These are phyloP conservation scores for Sus scrofa DNA, from an alignment of 2,113 vertebrate species.

Conservation along the genomic window DNA sequence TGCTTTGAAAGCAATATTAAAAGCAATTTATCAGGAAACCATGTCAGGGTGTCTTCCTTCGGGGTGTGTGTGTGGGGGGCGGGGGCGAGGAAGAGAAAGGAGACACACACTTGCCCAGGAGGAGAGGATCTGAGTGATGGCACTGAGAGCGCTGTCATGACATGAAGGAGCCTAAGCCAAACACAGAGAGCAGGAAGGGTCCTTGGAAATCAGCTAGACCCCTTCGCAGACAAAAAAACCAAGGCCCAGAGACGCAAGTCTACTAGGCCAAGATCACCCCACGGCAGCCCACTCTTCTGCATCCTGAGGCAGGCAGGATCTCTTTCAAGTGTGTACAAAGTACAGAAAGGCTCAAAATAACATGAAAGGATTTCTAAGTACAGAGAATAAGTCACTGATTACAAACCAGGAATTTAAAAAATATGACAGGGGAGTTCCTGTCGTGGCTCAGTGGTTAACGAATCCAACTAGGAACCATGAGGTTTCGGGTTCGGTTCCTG, in stretches of 20 bases:
- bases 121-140: not conserved
- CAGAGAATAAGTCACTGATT: not conserved
- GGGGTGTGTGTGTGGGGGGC: too few relatives aligned
- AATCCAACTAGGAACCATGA: too few relatives aligned
- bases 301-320: not conserved
- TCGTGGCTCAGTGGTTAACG: too few relatives aligned
- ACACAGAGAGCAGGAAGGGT: not conserved
- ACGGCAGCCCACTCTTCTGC: not conserved
- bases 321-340: not conserved
- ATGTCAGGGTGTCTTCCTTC: conserved; percentile 1
- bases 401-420: not conserved
- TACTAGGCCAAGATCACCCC: not conserved
- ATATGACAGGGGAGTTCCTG: not conserved
- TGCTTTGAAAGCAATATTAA: conserved; percentile 45
- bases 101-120: not conserved
- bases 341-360: not conserved
- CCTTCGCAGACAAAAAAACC: not conserved
- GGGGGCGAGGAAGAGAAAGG: too few relatives aligned
- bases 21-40: conserved; percentile 54
- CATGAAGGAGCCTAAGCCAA: not conserved
- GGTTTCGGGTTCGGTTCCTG: too few relatives aligned
- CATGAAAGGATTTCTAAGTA: not conserved
- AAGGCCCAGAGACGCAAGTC: not conserved
- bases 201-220: not conserved
- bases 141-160: accelerated